Conservation (phyloP, 2,113 vertebrate genomes). For the Mugil cephalus region DNA sequence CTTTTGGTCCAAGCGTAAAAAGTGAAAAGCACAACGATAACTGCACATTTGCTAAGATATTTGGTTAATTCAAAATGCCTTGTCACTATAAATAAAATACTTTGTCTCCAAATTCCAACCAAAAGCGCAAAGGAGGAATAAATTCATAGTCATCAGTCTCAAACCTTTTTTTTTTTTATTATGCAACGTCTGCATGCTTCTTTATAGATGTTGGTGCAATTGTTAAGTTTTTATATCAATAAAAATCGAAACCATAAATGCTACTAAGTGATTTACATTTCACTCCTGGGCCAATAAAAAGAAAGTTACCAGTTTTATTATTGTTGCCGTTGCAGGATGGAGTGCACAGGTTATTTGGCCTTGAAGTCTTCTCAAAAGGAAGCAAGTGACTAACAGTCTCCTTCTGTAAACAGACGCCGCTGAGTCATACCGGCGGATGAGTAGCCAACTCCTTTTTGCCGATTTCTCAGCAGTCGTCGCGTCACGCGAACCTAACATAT, state of each 20-base stretch:
- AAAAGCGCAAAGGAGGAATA: not conserved
- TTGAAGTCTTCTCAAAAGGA: conserved; percentile 43
- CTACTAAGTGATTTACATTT: not conserved
- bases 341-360: conserved; percentile 22
- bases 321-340: conserved; percentile 3
- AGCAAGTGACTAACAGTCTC: conserved; percentile 29
- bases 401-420: conserved; percentile 49
- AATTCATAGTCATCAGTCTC: not conserved
- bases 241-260: conserved; percentile 1
- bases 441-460: conserved; percentile 35
- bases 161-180: not conserved
- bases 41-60: not conserved
- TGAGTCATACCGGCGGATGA: conserved; percentile 62
- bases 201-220: not conserved
- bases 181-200: not conserved
- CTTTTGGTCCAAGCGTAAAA: not conserved
- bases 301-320: conserved; percentile 21
- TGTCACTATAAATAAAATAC: not conserved
- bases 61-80: not conserved
- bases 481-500: conserved; percentile 65
- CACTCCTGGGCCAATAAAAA: conserved; percentile 19
- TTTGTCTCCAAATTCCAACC: not conserved
- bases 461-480: conserved; percentile 45
- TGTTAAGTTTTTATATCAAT: conserved; percentile 3
- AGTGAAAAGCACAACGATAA: too few species aligned